Evolutionary conservation across 2,888 invertebrate species (phyloP).

Genomic region (Plagodis pulveraria): DNA sequence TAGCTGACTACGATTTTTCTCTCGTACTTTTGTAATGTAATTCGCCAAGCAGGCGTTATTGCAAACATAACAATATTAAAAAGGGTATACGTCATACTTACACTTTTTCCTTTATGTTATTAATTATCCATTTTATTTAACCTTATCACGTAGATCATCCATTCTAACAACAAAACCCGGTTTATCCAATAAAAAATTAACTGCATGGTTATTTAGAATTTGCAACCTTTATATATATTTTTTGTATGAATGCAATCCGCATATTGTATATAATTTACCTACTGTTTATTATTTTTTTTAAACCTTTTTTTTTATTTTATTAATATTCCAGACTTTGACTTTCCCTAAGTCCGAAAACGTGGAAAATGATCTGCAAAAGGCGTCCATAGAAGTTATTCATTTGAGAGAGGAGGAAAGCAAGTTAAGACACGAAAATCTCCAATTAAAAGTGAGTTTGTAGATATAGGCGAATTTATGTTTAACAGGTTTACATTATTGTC

Average conservation of each 20-base stretch:
- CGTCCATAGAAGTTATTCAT: conserved; percentile 90
- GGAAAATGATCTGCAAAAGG: conserved; percentile 86
- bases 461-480: conserved; percentile 24
- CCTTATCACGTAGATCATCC: too few relatives aligned
- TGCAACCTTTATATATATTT: conserved; percentile 40
- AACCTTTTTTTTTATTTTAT: conserved; percentile 35
- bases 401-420: conserved; percentile 91
- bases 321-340: conserved; percentile 65
- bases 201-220: conserved; percentile 57
- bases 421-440: conserved; percentile 93
- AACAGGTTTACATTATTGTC: conserved; percentile 4
- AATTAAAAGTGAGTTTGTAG: conserved; percentile 88
- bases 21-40: too few relatives aligned
- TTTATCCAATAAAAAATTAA: too few relatives aligned
- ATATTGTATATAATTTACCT: too few relatives aligned
- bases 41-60: too few relatives aligned
- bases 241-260: conserved; percentile 20
- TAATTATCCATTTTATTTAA: too few relatives aligned
- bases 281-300: conserved; percentile 16
- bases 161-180: too few relatives aligned
- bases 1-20: too few relatives aligned
- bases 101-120: too few relatives aligned
- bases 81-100: too few relatives aligned
- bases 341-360: conserved; percentile 71
- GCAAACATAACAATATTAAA: too few relatives aligned